Conservation (phyloP, 2,113 vertebrate genomes). For the Ia io region DNA sequence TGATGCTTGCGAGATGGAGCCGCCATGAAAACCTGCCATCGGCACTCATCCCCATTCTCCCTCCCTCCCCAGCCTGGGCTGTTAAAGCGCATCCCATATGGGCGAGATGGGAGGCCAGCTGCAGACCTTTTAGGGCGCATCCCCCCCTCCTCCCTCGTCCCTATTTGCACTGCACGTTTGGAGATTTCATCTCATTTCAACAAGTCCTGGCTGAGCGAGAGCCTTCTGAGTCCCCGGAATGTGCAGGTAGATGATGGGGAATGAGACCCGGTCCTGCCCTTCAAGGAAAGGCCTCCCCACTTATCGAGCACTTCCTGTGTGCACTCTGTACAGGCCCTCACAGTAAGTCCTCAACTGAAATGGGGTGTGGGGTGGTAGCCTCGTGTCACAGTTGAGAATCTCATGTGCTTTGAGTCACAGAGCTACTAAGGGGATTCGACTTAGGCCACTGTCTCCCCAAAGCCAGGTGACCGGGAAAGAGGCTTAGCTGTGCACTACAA, state of each 20-base stretch:
- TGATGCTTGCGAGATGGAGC: conserved; percentile 42
- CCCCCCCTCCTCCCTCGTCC: background rate
- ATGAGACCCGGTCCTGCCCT: background rate
- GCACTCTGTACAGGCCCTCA: background rate
- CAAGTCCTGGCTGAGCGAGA: background rate
- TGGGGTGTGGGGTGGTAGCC: background rate
- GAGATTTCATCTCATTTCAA: background rate
- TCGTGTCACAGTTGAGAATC: background rate
- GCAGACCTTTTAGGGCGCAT: background rate
- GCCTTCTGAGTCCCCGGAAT: background rate
- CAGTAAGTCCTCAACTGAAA: background rate
- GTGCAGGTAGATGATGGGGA: background rate
- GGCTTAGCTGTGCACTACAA: background rate
- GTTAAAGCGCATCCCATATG: conserved; percentile 16
- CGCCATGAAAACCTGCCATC: conserved; percentile 16
- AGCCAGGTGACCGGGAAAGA: background rate
- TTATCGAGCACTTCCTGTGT: background rate
- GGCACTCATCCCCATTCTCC: background rate
- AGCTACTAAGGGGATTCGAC: background rate
- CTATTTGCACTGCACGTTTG: background rate
- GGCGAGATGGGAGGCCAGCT: conserved; percentile 36
- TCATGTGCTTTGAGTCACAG: background rate
- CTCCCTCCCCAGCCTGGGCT: background rate
- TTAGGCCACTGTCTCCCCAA: background rate
- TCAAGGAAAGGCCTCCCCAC: background rate